phyloP scores from a whole-genome alignment of 2,797 vertebrate genomes.

The Florisuga fusca region DNA sequence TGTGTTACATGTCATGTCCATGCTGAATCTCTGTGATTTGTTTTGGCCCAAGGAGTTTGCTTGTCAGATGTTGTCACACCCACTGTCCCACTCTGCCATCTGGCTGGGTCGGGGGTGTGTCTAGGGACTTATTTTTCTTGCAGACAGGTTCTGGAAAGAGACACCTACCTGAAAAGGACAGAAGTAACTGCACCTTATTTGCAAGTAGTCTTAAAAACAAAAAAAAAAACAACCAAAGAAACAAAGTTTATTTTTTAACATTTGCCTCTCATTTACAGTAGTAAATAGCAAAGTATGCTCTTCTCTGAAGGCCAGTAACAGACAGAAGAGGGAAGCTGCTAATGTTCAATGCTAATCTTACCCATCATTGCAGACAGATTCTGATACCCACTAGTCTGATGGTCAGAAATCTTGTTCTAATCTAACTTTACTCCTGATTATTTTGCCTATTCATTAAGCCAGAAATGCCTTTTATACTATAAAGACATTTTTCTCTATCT shows the following conservation, averaged over 20 bases:
- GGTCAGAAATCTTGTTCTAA: not conserved
- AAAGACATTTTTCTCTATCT: not conserved
- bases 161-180: not conserved
- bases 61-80: not conserved
- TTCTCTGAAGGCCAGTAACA: not conserved
- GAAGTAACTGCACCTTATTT: not conserved
- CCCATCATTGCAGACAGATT: not conserved
- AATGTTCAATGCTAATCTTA: not conserved
- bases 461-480: not conserved
- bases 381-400: not conserved
- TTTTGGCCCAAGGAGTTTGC: not conserved
- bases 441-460: not conserved
- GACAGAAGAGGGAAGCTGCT: not conserved
- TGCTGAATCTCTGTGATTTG: not conserved
- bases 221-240: not conserved
- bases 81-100: not conserved
- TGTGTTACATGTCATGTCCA: not conserved
- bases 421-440: not conserved
- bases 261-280: not conserved
- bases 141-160: not conserved
- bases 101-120: not conserved
- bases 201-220: not conserved
- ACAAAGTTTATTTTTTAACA: no score
- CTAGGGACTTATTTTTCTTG: not conserved
- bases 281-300: not conserved